Conservation (phyloP, 2,797 vertebrate species). For the Peromyscus eremicus region DNA sequence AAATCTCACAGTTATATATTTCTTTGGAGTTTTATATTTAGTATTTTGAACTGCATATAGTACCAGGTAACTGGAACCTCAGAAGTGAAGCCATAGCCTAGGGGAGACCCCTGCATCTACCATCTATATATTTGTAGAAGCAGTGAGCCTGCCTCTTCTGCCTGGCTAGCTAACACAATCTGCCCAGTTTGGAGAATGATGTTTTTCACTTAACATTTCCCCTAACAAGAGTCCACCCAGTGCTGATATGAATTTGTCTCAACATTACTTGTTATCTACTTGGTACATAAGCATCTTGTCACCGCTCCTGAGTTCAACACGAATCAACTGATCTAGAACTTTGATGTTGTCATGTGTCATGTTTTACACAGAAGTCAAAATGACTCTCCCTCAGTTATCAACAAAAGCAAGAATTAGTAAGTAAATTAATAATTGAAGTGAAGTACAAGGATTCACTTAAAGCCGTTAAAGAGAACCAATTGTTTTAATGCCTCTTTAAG, state of each 20-base stretch:
- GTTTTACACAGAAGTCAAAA: conserved; percentile 48
- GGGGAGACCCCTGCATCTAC: not conserved
- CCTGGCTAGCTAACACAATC: not conserved
- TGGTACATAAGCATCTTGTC: not conserved
- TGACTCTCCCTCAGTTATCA: conserved; percentile 5
- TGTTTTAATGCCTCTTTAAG: conserved; percentile 6
- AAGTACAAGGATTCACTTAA: not conserved
- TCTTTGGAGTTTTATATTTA: not conserved
- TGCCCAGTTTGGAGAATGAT: not conserved
- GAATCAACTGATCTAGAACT: not conserved
- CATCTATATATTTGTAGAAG: not conserved
- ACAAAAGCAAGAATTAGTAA: conserved; percentile 47
- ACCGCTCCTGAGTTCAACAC: not conserved
- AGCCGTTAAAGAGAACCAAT: conserved; percentile 48
- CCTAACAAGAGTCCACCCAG: not conserved
- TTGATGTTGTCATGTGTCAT: not conserved
- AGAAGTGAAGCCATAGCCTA: not conserved
- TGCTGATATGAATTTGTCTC: not conserved
- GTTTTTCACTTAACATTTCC: not conserved
- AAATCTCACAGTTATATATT: not conserved
- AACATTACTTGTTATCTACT: not conserved
- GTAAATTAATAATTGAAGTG: conserved; percentile 26
- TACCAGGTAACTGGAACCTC: not conserved
- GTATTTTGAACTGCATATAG: not conserved
- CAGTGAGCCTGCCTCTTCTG: not conserved